These are phyloP conservation scores for Callorhinus ursinus DNA, from an alignment of 2,113 vertebrate genomes.

Conservation along the genomic window DNA sequence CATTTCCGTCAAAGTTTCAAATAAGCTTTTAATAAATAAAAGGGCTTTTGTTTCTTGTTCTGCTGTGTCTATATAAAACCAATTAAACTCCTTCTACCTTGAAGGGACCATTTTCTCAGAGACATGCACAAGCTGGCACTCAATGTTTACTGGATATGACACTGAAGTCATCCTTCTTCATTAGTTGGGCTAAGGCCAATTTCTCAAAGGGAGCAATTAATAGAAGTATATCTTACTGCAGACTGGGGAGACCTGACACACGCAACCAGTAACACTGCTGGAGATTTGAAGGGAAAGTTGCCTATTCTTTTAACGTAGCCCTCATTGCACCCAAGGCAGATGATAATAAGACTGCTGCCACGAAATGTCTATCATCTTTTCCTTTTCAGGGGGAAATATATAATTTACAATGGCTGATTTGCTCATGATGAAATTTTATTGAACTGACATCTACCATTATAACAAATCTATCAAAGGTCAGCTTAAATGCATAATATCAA, in stretches of 20 bases:
- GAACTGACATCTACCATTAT: constrained; percentile 56
- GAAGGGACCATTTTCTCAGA: background rate
- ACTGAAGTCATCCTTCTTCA: background rate
- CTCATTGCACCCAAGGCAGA: background rate
- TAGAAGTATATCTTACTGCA: background rate
- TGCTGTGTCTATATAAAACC: background rate
- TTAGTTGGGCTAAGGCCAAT: background rate
- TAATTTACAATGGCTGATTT: constrained; percentile 58
- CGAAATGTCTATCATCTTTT: constrained; percentile 47
- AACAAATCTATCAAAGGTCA: constrained; percentile 35
- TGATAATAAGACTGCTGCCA: constrained; percentile 20
- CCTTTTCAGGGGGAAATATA: constrained; percentile 29
- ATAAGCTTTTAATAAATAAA: background rate
- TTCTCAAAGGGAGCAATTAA: constrained; percentile 28
- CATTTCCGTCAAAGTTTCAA: background rate
- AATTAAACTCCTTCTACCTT: background rate
- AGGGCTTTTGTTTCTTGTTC: background rate
- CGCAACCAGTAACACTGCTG: background rate
- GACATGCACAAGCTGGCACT: background rate
- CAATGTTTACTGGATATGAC: background rate
- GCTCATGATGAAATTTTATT: constrained; percentile 40
- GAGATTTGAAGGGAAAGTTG: background rate
- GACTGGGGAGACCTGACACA: background rate
- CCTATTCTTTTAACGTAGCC: background rate
- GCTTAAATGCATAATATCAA: constrained; percentile 59